Evolutionary conservation across 2,113 vertebrate species (phyloP), one percentile per base, ranked within the genome.

Genomic region (Barnardius zonarius): DNA sequence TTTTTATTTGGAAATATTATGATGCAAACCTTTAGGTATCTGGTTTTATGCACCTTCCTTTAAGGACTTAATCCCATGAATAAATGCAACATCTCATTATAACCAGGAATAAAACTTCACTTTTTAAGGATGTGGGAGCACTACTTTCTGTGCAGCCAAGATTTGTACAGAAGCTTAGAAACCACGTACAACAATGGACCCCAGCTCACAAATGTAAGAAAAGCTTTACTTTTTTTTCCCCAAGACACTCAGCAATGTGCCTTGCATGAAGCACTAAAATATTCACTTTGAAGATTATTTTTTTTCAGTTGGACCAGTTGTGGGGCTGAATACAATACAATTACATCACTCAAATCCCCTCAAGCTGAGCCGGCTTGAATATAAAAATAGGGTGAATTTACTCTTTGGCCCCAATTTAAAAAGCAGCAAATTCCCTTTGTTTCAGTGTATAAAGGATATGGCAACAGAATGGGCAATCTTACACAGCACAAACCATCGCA

Each of bases 351-450:
- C 83, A 94, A 97, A 97, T 97, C 95, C 93, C 90, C 95, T 94
- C 94, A 94, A 98, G 96, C 95, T 92, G 88, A 97, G 95, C 92
- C 15, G 31, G 79, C 77, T 55, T 94, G 92, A 97, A 97, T 96
- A 95, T 96, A 95, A 98, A 97, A 97, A 41, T 31, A 86, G 96
- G 83, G 91, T 52, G 95, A 97, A 96, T 92, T 93, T 97, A 94
- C 86, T 98, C 97, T 96, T 97, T 82, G 95, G 81, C 94, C 97
- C 84, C 92, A 88, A 91, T 97, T 97, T 98, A 94, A 95, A 98
- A 95, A 94, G 64, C 80, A 96, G 86, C 83, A 95, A 95, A 96
- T 88, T 97, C 94, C 90, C 92, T 93, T 97, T 92, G 79, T 97
- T 95, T 97, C 93, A 95, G 68, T 3, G 22, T 15, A 92, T 69